Evolutionary conservation across 2,888 invertebrate genomes (phyloP).

Genomic region (Drosophila kokeensis): DNA sequence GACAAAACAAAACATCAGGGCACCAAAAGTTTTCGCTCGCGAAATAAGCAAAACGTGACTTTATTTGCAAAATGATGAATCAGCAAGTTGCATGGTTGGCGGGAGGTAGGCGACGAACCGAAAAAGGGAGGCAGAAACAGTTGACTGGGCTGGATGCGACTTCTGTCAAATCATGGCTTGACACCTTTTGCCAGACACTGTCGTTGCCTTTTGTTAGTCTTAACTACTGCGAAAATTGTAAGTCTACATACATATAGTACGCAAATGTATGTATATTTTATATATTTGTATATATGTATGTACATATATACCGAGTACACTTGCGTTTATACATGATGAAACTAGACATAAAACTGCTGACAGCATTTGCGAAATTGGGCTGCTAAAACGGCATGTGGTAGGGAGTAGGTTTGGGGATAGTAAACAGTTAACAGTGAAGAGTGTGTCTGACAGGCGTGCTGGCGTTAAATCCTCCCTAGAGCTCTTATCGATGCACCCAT

Average conservation of each 20-base stretch:
- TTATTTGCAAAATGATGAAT: conserved; percentile 76
- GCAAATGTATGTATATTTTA: conserved; percentile 11
- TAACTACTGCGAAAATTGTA: conserved; percentile 60
- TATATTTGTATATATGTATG: not conserved
- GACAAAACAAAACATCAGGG: conserved; percentile 14
- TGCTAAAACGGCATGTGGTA: conserved; percentile 8
- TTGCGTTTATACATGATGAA: conserved; percentile 20
- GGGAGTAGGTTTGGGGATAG: too few species aligned
- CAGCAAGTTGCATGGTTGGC: conserved; percentile 8
- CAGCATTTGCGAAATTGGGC: conserved; percentile 71
- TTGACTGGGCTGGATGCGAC: conserved; percentile 4
- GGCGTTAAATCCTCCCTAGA: conserved; percentile 61
- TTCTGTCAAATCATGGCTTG: conserved; percentile 43
- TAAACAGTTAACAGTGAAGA: not conserved
- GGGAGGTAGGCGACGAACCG: not conserved
- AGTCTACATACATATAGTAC: conserved; percentile 6
- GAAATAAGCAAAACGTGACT: conserved; percentile 80
- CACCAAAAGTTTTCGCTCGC: conserved; percentile 38
- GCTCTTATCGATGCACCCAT: conserved; percentile 47
- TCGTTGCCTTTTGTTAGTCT: conserved; percentile 52
- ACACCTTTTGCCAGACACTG: conserved; percentile 52
- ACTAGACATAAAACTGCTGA: conserved; percentile 71
- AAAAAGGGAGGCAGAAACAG: not conserved
- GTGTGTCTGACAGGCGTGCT: conserved; percentile 58
- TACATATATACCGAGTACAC: conserved; percentile 13